Evolutionary conservation across 2,113 vertebrate genomes (phyloP).

Genomic region (Climacteris rufus): DNA sequence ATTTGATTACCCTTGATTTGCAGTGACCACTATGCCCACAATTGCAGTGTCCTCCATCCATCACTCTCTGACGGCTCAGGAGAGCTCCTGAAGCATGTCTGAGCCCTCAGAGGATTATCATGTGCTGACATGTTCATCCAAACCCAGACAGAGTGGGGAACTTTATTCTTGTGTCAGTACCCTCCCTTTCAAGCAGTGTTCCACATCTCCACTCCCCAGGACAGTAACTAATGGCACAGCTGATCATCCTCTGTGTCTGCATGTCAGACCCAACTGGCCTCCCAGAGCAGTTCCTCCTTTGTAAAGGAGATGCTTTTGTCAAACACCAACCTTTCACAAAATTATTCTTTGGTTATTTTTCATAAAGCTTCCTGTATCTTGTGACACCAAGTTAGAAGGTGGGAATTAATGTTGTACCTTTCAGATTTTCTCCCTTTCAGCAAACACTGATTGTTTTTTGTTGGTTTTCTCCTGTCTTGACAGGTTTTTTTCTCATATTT

Average conservation of each 20-base stretch:
- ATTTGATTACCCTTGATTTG: neutral
- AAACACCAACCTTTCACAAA: neutral
- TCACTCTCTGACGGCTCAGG: no score
- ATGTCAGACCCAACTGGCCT: neutral
- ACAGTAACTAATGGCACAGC: neutral
- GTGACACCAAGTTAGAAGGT: neutral
- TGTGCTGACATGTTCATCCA: neutral
- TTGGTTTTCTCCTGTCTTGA: slow-evolving; percentile 11
- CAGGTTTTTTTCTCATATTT: slow-evolving; percentile 15
- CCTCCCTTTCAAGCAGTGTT: neutral
- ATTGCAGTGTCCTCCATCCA: neutral
- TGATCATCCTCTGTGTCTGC: neutral
- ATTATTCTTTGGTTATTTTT: neutral
- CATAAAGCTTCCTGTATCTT: neutral
- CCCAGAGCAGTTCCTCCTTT: neutral
- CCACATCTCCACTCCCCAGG: neutral
- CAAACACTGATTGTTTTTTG: slow-evolving; percentile 1
- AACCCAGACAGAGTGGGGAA: neutral
- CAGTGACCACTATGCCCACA: neutral
- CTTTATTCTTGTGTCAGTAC: neutral
- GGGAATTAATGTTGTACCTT: neutral
- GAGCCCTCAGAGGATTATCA: neutral
- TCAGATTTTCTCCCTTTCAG: slow-evolving; percentile 1
- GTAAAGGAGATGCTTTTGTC: neutral
- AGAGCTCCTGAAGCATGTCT: neutral